phyloP scores from a whole-genome alignment of 2,113 vertebrate genomes.

The Spilogale gracilis region DNA sequence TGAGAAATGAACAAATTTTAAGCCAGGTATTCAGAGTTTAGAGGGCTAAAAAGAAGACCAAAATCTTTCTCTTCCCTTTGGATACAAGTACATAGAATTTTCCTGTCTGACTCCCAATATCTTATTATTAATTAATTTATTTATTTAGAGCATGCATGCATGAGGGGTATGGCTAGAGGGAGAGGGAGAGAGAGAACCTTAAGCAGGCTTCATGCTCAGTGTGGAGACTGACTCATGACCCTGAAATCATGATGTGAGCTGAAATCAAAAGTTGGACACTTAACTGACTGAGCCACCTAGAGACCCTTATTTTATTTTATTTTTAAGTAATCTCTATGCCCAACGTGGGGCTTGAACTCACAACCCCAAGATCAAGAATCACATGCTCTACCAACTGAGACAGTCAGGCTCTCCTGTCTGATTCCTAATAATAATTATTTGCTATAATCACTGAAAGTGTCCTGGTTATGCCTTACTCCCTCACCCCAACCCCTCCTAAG shows the following conservation, averaged over 20 bases:
- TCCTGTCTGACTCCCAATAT: not conserved
- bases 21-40: not conserved
- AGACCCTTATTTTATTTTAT: not conserved
- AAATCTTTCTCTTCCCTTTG: not conserved
- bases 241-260: not conserved
- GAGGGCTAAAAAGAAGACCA: not conserved
- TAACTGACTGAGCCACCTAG: not conserved
- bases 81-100: not conserved
- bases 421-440: not conserved
- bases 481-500: fast-evolving
- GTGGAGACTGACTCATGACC: not conserved
- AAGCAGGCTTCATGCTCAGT: not conserved
- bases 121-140: not conserved
- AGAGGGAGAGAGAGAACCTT: not conserved
- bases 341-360: not conserved
- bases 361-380: not conserved
- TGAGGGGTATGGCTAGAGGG: not conserved
- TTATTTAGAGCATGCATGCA: not conserved
- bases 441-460: not conserved
- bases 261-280: not conserved
- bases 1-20: not conserved
- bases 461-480: not conserved
- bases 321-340: not conserved
- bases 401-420: not conserved
- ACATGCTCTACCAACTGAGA: not conserved